Conservation (phyloP, 2,888 invertebrate species). For the Caenorhabditis auriculariae region DNA sequence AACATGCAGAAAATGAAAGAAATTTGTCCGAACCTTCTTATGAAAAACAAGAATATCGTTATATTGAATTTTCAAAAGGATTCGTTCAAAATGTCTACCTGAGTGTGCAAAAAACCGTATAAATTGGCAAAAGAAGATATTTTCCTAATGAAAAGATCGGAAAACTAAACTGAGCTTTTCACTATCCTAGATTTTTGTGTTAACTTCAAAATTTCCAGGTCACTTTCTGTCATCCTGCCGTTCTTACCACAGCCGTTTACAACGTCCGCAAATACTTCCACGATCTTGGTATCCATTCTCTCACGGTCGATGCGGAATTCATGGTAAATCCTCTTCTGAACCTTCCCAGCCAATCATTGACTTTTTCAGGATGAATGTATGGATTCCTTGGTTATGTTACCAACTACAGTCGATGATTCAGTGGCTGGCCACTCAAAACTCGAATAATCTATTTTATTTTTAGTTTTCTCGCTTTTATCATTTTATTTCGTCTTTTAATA, state of each 20-base stretch:
- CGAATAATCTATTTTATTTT: background rate
- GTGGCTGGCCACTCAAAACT: background rate
- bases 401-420: background rate
- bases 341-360: background rate
- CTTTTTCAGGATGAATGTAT: slow-evolving; percentile 17
- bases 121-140: too few species aligned
- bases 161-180: background rate
- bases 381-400: slow-evolving; percentile 1
- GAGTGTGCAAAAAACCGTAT: too few species aligned
- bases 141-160: slow-evolving; percentile 8
- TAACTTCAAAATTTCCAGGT: slow-evolving; percentile 61
- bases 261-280: slow-evolving; percentile 67
- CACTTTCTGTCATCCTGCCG: slow-evolving; percentile 64
- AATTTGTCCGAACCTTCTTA: too few species aligned
- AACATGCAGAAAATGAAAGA: too few species aligned
- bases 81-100: too few species aligned
- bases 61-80: too few species aligned
- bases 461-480: too few species aligned
- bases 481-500: too few species aligned
- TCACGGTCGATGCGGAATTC: slow-evolving; percentile 68
- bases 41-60: too few species aligned
- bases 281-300: slow-evolving; percentile 67
- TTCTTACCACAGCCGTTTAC: slow-evolving; percentile 65
- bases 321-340: slow-evolving; percentile 5
- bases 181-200: slow-evolving; percentile 5